Conservation (phyloP, 2,888 invertebrate genomes). For the Apamea epomidion region DNA sequence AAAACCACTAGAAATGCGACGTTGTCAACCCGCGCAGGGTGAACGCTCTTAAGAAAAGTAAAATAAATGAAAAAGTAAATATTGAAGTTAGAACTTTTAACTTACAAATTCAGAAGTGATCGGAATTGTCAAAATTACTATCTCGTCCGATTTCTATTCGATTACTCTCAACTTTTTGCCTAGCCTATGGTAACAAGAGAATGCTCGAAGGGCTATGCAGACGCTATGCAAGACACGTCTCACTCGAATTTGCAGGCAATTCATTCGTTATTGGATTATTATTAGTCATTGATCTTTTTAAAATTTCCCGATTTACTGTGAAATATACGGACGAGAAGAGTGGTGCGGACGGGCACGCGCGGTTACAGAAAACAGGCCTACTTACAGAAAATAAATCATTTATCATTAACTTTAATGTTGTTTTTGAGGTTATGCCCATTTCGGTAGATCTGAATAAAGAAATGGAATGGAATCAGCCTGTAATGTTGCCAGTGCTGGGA, state of each 20-base stretch:
- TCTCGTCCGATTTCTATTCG: neutral
- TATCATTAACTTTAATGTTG: neutral
- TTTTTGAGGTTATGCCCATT: neutral
- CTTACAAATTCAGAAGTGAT: neutral
- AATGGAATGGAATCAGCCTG: too few relatives aligned
- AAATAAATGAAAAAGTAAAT: neutral
- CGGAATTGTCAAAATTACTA: neutral
- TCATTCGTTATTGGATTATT: slow-evolving; percentile 90
- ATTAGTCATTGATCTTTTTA: slow-evolving; percentile 89
- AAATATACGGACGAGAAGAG: slow-evolving; percentile 28
- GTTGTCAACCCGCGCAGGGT: too few relatives aligned
- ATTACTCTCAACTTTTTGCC: slow-evolving; percentile 16
- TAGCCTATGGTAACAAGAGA: slow-evolving; percentile 39
- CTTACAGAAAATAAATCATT: too few relatives aligned
- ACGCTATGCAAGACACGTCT: slow-evolving; percentile 81
- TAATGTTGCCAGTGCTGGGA: too few relatives aligned
- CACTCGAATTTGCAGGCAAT: slow-evolving; percentile 87
- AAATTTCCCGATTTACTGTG: slow-evolving; percentile 74
- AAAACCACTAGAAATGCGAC: too few relatives aligned
- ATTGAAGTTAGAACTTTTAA: neutral
- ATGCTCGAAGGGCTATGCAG: slow-evolving; percentile 26
- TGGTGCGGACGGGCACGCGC: slow-evolving; percentile 19
- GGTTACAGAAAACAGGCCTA: neutral
- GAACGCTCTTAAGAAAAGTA: neutral
- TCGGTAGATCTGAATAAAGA: neutral